Base-by-base conservation (phyloP, 2,797 vertebrate genomes). In the Simalia tracyae region DNA sequence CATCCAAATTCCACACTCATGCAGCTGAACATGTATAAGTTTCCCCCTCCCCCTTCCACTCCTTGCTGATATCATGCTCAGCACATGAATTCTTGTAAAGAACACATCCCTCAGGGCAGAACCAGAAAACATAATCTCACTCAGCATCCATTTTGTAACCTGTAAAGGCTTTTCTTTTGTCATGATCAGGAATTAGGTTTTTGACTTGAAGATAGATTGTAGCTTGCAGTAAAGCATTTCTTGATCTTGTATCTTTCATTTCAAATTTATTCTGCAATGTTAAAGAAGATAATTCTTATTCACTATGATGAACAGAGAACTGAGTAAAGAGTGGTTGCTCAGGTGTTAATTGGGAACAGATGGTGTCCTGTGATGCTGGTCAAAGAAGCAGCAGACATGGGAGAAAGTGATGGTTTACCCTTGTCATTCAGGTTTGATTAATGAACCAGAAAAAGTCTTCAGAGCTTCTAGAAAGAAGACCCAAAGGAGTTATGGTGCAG, bases 401-500 rank as follows among this genome's bases (percentile, higher is more conserved):
- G 54, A 8, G 0, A 0, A 89, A 63, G 12, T 68, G 81, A 63
- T 87, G 63, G 6, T 84, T 66, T 31, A 84, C 56, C 42, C 42
- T 90, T 92, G 36, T 89, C 91, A 28, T 56, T 57, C 36, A 76
- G 90, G 46, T 87, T 46, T 94, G 86, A 86, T 91, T 95, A 93
- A 93, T 68, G 91, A 94, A 95, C 93, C 94, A 93, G 86, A 94
- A 87, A 92, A 46, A 96, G 93, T 90, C 57, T 90, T 87, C 50
- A 94, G 92, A 94, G 89, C 86, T 92, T 19, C 17, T 84, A 88
- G 50, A 84, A 91, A 87, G 31, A 63, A 15, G 66, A 90, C 91
- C 88, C 93, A 90, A 91, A 96, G 94, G 94, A 96, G 84, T 92
- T 86, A 92, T n/a, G 54, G 28, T 88, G 94, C 91, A 94, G 94